Base-by-base conservation (phyloP, 64 coral and sea anemone genomes). In the Montipora efflorescens region DNA sequence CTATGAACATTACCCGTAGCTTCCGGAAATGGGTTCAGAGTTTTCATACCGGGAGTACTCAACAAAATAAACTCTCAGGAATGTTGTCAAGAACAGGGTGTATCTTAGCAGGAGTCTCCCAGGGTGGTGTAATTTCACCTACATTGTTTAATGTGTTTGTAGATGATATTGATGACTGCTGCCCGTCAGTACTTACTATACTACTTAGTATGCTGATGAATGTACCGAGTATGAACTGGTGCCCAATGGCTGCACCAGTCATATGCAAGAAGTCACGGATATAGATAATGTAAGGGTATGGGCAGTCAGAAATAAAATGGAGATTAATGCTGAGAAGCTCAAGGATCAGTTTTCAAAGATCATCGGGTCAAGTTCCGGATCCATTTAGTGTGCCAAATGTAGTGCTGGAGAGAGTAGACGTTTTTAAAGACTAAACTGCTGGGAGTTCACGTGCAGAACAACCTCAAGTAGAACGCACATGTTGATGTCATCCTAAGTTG, bases 1-100 rank as follows among this genome's bases (percentile, higher is more conserved):
- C 74, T 7, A 5, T 93, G 82, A 47, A 59, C 16, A 67, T 88
- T 15, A 64, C 43, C 52, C 53, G 19, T 15, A 78, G 47, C 36
- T 88, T 93, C 21, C 81, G 76, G 92, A 84, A 87, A 28, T 92
- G 80, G 72, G n/a, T 76, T 12, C 67, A 77, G 55, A 84, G 80
- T 48, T 85, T n/a, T 85, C 90, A 87, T 13, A 75, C 74, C 0
- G 53, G 70, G 5, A 87, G 90, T 8, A 92, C 80, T 2, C 14
- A 9, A 16, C 91, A 74, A 61, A 2, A 19, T 93, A 10, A 1
- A 74, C 0, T 87, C 83, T 2, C 36, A 36, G 36, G 36, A 36
- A 36, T 36, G 36, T 16, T 5, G 55, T 13, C 3, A 3, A n/a
- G 82, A 59, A 0, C 0, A 13, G 15, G 81, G 48, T 15, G 15